Evolutionary conservation across 2,113 vertebrate genomes (phyloP), one percentile per base, ranked within the genome.

Genomic region (Nettapus auritus): DNA sequence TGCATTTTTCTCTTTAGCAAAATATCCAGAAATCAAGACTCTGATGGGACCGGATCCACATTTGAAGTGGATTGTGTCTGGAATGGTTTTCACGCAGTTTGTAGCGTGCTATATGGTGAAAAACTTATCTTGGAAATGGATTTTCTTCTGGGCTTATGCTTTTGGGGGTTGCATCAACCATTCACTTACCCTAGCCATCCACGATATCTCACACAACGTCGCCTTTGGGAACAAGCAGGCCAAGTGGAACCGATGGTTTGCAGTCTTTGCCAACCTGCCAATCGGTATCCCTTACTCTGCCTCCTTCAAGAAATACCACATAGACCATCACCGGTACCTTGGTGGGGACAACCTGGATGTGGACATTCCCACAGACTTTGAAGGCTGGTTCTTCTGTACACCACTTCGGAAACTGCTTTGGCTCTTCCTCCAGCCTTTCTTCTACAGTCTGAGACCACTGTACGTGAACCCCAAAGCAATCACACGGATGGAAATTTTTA

Each of bases 241-340:
- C 0, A 98, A 97, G 89, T 98, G 98, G 98, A 99, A 99, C 97
- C 98, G 99, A 68, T 99, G 99, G 99, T 99, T 99, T 5, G 99
- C 99, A 56, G 88, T 99, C 96, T 99, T 99, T 44, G 99, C 99
- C 98, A 99, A 99, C 97, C 93, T 99, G 84, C 99, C 99, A 1
- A 89, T 99, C 3, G 99, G 99, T 19, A 1, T 99, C 77, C 99
- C 99, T 34, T 99, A 99, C 48, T 99, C 99, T 0, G 98, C 99
- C 62, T 98, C 99, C 93, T 99, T 99, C 97, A 99, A 99, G 97
- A 99, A 99, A 92, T 99, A 99, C 91, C 99, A 99, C 79, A 98
- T 99, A 6, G 99, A 99, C 97, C 99, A 99, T 95, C 99, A 99
- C 81, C 98, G 99, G 7, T 99, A 99, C 86, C 98, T 99, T 52